A percentile compares a stretch with the other conserved stretches of the same genome.
Conservation (phyloP, 1,140 invertebrate genomes). For the Brachionus rotundiformis region DNA sequence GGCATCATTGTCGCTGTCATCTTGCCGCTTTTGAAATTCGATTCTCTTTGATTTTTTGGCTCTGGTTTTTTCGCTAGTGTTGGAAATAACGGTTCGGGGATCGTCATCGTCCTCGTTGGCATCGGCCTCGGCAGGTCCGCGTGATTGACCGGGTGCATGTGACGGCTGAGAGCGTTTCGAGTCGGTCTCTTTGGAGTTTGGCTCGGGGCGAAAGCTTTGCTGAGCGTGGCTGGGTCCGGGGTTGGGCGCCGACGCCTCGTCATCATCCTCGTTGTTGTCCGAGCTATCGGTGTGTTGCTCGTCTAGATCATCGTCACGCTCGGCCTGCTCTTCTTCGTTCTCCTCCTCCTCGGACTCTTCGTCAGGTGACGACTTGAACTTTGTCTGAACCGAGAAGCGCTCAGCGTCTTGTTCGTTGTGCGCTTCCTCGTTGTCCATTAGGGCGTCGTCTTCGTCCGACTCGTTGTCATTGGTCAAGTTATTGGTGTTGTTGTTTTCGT, state of each 20-base stretch:
- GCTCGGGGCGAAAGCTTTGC: no score
- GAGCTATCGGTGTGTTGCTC: not conserved
- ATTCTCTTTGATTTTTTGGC: conserved; percentile 13
- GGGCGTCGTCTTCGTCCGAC: not conserved
- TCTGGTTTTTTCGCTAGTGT: not conserved
- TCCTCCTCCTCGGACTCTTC: conserved; percentile 17
- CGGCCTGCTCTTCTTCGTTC: conserved; percentile 14
- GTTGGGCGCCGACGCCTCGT: not conserved
- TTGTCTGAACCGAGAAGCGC: not conserved
- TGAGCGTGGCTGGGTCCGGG: not conserved
- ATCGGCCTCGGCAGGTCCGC: not conserved
- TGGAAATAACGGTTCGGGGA: not conserved
- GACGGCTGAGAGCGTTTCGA: no score
- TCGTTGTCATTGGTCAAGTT: conserved; percentile 36
- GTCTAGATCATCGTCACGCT: conserved; percentile 19
- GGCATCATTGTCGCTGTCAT: conserved; percentile 22
- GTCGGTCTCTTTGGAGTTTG: no score
- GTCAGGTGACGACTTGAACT: not conserved
- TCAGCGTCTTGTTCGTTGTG: not conserved
- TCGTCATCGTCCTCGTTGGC: conserved; percentile 11
- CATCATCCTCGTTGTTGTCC: not conserved
- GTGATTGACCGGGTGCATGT: not conserved
- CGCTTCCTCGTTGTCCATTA: not conserved
- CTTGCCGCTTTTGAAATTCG: conserved; percentile 9
- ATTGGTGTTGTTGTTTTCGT: conserved; percentile 30